These are phyloP conservation scores for Drosophila kurseongensis DNA, from an alignment of 1,140 invertebrate species.

Conservation along the genomic window DNA sequence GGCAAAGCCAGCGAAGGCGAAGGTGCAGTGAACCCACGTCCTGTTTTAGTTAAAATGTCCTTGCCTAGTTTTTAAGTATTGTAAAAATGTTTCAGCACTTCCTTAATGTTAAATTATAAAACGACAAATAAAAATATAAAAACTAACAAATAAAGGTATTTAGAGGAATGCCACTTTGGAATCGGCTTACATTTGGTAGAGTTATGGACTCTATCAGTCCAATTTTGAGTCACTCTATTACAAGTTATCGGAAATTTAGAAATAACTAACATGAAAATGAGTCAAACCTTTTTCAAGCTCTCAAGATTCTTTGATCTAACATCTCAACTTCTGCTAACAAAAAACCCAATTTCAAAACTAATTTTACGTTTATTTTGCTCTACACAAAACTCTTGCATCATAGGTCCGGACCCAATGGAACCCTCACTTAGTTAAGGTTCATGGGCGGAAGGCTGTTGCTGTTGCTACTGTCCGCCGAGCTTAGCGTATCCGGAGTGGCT, in stretches of 20 bases:
- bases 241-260: no score
- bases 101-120: constrained; percentile 76
- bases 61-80: constrained; percentile 79
- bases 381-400: not conserved
- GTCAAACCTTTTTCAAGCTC: no score
- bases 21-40: constrained; percentile 36
- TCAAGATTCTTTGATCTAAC: no score
- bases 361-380: constrained; percentile 12
- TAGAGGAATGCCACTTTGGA: no score
- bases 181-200: no score
- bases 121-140: constrained; percentile 43
- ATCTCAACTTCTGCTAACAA: not conserved
- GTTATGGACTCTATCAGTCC: no score
- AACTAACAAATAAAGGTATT: constrained; percentile 7
- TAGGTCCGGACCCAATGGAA: not conserved
- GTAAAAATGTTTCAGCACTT: constrained; percentile 81
- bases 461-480: constrained; percentile 86
- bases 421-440: constrained; percentile 53
- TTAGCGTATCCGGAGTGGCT: constrained; percentile 86
- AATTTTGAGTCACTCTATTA: no score
- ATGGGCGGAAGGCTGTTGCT: constrained; percentile 71
- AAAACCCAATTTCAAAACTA: not conserved
- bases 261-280: no score
- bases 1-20: constrained; percentile 26
- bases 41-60: constrained; percentile 74